Evolutionary conservation across 2,113 vertebrate species (phyloP), one percentile per base, ranked within the genome.

Genomic region (Lasiurus cinereus): DNA sequence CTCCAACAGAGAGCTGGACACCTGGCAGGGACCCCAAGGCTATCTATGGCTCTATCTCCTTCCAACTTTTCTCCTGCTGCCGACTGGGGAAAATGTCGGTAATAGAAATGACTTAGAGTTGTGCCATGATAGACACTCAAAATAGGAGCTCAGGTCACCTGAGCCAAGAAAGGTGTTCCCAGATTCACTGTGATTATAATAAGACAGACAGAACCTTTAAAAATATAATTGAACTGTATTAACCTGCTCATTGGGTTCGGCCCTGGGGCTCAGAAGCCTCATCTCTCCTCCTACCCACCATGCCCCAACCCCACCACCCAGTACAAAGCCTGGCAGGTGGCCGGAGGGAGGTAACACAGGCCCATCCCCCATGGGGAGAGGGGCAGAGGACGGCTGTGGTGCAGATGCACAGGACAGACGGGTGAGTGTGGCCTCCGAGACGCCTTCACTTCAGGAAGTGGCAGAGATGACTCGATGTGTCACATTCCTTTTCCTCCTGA

Each of bases 401-500:
- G 2, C 13, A 1, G 29, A n/a, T 16, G 29, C 31, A n/a, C 0
- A 2, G 43, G 0, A 0, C 13, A 0, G 29, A 3, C 43, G 4
- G 4, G 73, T 9, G 50, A 21, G 22, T 15, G 52, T 16, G 22
- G 19, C 76, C 46, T 70, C 66, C 7, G 83, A n/a, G 86, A 19
- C 5, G 85, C 64, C 92, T 67, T 19, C 13, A 52, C 21, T 69
- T 15, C 8, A 29, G 96, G 96, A 97, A 96, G 92, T 92, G 80
- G 94, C 76, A 18, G 31, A 31, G 46, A 22, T 96, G 96, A 96
- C 31, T 97, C 96, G 90, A 3, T 1, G 13, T 9, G 48, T 88
- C 96, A 95, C 93, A 83, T 48, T 94, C 19, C 76, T 87, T 83
- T 83, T 93, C 91, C 79, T 93, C 95, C 87, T 97, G 96, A 97